A percentile compares a stretch with the other conserved stretches of the same genome.
These are phyloP conservation scores for Adineta ricciae DNA, from an alignment of 2,888 invertebrate genomes.

Conservation along the genomic window DNA sequence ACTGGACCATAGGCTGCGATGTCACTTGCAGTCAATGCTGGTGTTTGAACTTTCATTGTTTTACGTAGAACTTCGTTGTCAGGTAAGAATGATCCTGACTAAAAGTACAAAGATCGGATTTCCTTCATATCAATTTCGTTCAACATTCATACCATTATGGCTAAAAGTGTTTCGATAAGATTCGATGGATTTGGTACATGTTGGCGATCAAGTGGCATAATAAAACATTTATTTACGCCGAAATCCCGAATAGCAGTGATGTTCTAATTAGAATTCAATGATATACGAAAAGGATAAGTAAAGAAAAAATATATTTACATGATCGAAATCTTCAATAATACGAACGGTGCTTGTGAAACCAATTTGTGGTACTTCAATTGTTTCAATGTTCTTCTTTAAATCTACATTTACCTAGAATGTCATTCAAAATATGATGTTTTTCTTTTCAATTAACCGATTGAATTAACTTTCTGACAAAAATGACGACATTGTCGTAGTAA, in stretches of 20 bases:
- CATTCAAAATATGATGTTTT: background rate
- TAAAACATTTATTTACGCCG: background rate
- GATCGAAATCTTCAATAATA: background rate
- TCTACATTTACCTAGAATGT: background rate
- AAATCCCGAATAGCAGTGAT: conserved; percentile 1
- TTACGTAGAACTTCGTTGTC: conserved; percentile 14
- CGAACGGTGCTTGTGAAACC: background rate
- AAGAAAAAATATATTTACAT: background rate
- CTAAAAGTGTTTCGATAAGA: conserved; percentile 8
- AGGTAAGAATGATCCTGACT: background rate
- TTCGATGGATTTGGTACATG: background rate
- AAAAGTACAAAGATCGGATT: background rate
- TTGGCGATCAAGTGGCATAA: conserved; percentile 13
- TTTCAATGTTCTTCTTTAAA: background rate
- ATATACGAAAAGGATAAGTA: background rate
- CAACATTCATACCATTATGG: background rate
- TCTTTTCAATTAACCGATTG: too few relatives aligned
- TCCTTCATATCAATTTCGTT: background rate
- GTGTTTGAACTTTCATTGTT: conserved; percentile 17
- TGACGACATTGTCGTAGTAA: too few relatives aligned
- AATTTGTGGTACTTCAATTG: conserved; percentile 18
- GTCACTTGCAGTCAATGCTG: background rate
- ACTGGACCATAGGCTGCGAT: background rate
- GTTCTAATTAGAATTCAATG: background rate
- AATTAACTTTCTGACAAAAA: too few relatives aligned